phyloP scores from a whole-genome alignment of 2,888 invertebrate species.

The Hyposoter dolosus region DNA sequence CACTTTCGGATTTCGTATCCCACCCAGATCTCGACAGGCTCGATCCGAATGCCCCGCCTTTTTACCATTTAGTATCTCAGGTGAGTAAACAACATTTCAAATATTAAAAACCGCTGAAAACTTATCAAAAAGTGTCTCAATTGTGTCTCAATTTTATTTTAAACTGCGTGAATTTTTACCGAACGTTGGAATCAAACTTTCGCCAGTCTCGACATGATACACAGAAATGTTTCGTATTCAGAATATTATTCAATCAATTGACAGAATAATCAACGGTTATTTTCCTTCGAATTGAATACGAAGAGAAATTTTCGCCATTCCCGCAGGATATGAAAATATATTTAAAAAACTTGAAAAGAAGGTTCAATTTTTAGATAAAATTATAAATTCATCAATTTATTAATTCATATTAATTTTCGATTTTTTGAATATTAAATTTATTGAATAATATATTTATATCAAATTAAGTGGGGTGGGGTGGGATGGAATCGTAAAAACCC shows the following conservation, averaged over 20 bases:
- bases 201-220: too few species aligned
- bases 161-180: too few species aligned
- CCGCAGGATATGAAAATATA: background rate
- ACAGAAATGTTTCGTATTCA: too few species aligned
- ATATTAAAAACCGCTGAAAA: background rate
- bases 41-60: slow-evolving; percentile 95
- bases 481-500: too few species aligned
- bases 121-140: background rate
- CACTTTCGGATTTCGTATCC: slow-evolving; percentile 97
- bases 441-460: too few species aligned
- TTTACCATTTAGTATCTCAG: slow-evolving; percentile 98
- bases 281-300: background rate
- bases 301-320: background rate
- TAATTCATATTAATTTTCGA: too few species aligned
- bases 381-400: too few species aligned
- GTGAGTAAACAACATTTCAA: slow-evolving; percentile 84
- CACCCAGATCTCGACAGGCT: slow-evolving; percentile 96
- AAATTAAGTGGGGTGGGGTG: too few species aligned
- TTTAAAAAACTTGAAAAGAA: background rate
- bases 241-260: background rate
- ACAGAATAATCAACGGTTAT: background rate
- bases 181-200: too few species aligned
- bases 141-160: background rate
- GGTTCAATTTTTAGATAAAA: too few species aligned
- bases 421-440: too few species aligned